Evolutionary conservation across 1,140 invertebrate species (phyloP).

Genomic region (Thaumatotibia leucotreta): DNA sequence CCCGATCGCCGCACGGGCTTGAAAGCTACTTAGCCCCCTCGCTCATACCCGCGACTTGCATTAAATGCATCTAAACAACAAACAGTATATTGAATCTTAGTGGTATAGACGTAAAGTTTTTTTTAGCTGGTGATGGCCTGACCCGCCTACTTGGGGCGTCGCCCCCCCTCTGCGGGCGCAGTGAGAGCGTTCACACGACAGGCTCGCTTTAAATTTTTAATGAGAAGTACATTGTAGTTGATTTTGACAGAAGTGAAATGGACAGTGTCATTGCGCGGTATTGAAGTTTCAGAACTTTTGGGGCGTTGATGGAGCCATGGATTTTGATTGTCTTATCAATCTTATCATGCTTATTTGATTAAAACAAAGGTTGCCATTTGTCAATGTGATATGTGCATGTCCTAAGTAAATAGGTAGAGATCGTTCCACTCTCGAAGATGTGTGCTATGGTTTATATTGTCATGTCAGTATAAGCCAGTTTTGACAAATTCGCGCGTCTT

Average conservation of each 20-base stretch:
- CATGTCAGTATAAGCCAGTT: too few relatives aligned
- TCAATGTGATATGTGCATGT: too few relatives aligned
- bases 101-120: constrained; percentile 18
- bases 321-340: too few relatives aligned
- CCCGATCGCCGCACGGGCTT: constrained; percentile 39
- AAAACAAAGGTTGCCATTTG: too few relatives aligned
- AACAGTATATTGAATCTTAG: constrained; percentile 23
- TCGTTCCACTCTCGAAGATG: too few relatives aligned
- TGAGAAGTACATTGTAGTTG: constrained; percentile 51
- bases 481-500: too few relatives aligned
- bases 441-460: too few relatives aligned
- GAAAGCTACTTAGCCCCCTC: constrained; percentile 61
- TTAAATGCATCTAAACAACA: constrained; percentile 38
- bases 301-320: not conserved
- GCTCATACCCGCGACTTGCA: constrained; percentile 49
- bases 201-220: constrained; percentile 72
- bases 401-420: too few relatives aligned
- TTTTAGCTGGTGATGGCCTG: constrained; percentile 25
- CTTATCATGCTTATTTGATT: too few relatives aligned
- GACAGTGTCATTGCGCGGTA: constrained; percentile 32
- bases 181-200: constrained; percentile 66
- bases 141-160: constrained; percentile 70
- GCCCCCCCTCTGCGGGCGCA: constrained; percentile 46
- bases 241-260: constrained; percentile 60
- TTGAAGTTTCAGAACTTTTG: not conserved